These are phyloP conservation scores for Macroteleia sp. DNA, from an alignment of 2,888 invertebrate species.

Conservation along the genomic window DNA sequence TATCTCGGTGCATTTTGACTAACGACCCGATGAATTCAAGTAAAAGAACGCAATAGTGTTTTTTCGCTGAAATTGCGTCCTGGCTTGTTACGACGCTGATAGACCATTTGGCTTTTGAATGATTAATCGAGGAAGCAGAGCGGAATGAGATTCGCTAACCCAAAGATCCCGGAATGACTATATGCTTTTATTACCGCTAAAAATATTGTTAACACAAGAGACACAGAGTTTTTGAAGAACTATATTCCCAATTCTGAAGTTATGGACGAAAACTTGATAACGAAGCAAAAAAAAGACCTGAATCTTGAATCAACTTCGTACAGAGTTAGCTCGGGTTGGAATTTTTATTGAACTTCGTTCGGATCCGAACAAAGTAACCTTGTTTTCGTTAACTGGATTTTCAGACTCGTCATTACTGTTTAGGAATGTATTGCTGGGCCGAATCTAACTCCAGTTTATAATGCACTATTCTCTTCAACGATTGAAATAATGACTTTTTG, in stretches of 20 bases:
- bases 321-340: constrained; percentile 7
- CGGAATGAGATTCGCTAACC: background rate
- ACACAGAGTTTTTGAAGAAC: background rate
- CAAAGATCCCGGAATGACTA: background rate
- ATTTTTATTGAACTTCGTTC: constrained; percentile 20
- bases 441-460: background rate
- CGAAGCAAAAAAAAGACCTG: constrained; percentile 4
- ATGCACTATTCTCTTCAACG: background rate
- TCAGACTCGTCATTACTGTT: constrained; percentile 8
- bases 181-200: background rate
- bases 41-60: background rate
- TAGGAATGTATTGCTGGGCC: constrained; percentile 12
- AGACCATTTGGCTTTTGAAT: constrained; percentile 11
- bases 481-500: constrained; percentile 10
- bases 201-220: constrained; percentile 18
- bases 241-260: background rate
- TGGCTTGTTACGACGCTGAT: background rate
- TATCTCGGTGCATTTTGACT: too few relatives aligned
- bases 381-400: constrained; percentile 25
- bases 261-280: constrained; percentile 1
- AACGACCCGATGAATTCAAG: too few relatives aligned
- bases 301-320: constrained; percentile 16
- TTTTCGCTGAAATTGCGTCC: background rate
- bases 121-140: constrained; percentile 6
- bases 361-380: constrained; percentile 20